A percentile compares a stretch with the other conserved stretches of the same genome.
These are phyloP conservation scores for Ischnus inquisitorius DNA, from an alignment of 2,888 invertebrate species.

Conservation along the genomic window DNA sequence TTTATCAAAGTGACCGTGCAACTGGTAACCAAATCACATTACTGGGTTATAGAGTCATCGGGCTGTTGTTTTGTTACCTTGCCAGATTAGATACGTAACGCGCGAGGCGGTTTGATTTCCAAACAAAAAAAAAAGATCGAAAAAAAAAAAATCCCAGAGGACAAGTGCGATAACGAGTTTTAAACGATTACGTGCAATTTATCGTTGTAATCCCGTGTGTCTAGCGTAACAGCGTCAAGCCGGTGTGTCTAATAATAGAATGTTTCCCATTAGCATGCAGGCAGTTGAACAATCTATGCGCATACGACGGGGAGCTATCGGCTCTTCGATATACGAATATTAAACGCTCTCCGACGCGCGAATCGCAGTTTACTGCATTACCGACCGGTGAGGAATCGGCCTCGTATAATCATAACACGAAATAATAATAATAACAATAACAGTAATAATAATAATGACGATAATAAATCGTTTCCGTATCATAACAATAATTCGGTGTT, in stretches of 20 bases:
- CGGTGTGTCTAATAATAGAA: constrained; percentile 56
- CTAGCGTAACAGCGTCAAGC: constrained; percentile 44
- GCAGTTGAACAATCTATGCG: constrained; percentile 8
- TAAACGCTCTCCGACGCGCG: not conserved
- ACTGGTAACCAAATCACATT: constrained; percentile 9
- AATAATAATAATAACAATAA: not conserved
- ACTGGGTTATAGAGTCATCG: constrained; percentile 41
- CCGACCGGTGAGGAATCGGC: constrained; percentile 1
- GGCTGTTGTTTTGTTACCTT: constrained; percentile 29
- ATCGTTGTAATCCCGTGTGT: constrained; percentile 41
- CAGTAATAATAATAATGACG: constrained; percentile 19
- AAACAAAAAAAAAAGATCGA: constrained; percentile 1
- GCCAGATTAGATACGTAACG: constrained; percentile 63
- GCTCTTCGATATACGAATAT: not conserved
- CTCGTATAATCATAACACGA: not conserved
- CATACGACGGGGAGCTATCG: not conserved
- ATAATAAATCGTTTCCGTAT: not conserved
- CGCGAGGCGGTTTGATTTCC: constrained; percentile 9
- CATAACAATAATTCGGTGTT: constrained; percentile 18
- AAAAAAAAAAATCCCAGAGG: constrained; percentile 32
- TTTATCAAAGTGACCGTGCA: not conserved
- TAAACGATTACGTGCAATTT: constrained; percentile 58
- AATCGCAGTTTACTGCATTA: constrained; percentile 10
- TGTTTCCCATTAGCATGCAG: constrained; percentile 6
- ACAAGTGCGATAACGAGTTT: constrained; percentile 61